phyloP scores from a whole-genome alignment of 2,113 vertebrate species.

The Actenoides lindsayi region DNA sequence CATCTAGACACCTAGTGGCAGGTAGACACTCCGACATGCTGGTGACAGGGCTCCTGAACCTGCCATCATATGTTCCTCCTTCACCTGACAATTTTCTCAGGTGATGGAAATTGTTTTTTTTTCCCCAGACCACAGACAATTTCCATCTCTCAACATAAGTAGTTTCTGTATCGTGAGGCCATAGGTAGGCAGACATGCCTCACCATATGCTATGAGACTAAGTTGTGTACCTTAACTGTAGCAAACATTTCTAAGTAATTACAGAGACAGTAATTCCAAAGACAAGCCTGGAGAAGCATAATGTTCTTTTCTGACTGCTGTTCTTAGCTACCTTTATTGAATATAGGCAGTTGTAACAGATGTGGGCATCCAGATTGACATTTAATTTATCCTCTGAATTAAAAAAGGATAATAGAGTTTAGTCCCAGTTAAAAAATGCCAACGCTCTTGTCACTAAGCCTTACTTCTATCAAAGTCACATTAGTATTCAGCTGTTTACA shows the following conservation, averaged over 20 bases:
- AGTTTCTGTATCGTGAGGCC: not conserved
- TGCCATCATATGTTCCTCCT: not conserved
- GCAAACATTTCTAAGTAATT: not conserved
- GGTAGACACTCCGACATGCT: not conserved
- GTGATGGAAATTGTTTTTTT: not conserved
- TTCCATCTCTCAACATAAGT: not conserved
- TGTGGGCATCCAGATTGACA: constrained; percentile 14
- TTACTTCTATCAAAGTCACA: constrained; percentile 42
- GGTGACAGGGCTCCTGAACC: not conserved
- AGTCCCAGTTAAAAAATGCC: constrained; percentile 30
- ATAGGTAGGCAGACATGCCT: not conserved
- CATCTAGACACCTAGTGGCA: not conserved
- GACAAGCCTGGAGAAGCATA: not conserved
- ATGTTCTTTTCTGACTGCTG: constrained; percentile 27
- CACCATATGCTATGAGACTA: not conserved
- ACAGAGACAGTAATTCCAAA: not conserved
- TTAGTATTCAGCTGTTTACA: constrained; percentile 59
- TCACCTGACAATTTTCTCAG: not conserved
- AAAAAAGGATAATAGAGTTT: constrained; percentile 29
- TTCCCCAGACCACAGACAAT: not conserved
- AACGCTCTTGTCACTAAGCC: constrained; percentile 23
- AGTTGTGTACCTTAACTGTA: not conserved
- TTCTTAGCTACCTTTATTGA: not conserved
- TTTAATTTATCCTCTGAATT: constrained; percentile 52
- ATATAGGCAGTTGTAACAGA: constrained; percentile 26